Evolutionary conservation across 2,797 vertebrate species (phyloP), one percentile per base, ranked within the genome.

Genomic region (Channallabes apus): DNA sequence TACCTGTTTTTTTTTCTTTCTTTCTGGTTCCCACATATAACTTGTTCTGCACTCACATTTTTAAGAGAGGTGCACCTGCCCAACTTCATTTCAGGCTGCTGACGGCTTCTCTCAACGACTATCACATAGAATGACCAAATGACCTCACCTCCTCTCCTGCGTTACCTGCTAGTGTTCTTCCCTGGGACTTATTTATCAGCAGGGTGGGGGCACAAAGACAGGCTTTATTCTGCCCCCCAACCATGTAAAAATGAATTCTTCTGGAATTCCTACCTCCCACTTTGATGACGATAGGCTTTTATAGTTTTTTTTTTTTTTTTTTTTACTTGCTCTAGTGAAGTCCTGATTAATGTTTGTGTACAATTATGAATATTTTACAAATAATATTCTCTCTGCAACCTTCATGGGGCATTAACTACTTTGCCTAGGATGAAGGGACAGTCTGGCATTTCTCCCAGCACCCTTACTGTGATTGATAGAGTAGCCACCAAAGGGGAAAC

Each of bases 61-160:
- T 80, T 75, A 81, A 85, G 89, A 84, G 86, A 88, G 59, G 77
- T 93, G 95, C 95, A 96, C 95, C 95, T 96, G 95, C 93, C 91
- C 85, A 85, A 90, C 92, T 96, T 96, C 95, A 96, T 96, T 96
- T 95, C 91, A 92, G 94, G 91, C 93, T 94, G 95, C 92, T 87
- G 95, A 96, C 91, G 94, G 95, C 94, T 94, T 93, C 94, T 94
- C 94, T 96, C 94, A 94, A 89, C 94, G 87, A 91, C 82, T 89
- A 92, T 93, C 93, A 90, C 93, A 93, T 92, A 93, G 93, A 95
- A 93, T 94, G 94, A 95, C 95, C 95, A 94, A 92, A 94, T 94
- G 93, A 95, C 94, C 94, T 95, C 94, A 94, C 94, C 93, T 94
- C 91, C 90, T 83, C 86, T 93, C 93, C 92, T 92, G 89, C 89